Percentiles rank a stretch among this genome's conserved stretches.
These are phyloP conservation scores for Seladonia tumulorum DNA, from an alignment of 2,888 invertebrate genomes.

Conservation along the genomic window DNA sequence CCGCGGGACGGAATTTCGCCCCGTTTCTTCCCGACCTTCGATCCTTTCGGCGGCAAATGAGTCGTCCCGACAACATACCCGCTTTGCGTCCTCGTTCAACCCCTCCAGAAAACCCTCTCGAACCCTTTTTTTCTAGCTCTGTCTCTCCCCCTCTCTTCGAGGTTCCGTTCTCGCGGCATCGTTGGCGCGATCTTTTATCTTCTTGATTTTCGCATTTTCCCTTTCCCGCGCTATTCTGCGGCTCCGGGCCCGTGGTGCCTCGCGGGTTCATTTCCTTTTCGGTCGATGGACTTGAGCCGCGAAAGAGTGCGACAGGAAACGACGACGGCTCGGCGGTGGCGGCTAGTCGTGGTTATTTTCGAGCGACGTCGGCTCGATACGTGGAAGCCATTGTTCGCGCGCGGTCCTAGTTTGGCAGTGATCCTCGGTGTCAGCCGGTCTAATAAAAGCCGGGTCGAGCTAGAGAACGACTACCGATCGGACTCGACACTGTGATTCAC, in stretches of 20 bases:
- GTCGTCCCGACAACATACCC: slow-evolving; percentile 14
- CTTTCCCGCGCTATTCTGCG: slow-evolving; percentile 4
- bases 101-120: background rate
- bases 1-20: background rate
- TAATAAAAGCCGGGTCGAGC: slow-evolving; percentile 76
- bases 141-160: background rate
- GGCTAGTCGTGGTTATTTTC: slow-evolving; percentile 71
- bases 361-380: slow-evolving; percentile 64
- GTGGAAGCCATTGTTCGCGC: slow-evolving; percentile 77
- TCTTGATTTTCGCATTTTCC: background rate
- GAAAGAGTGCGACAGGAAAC: slow-evolving; percentile 66
- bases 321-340: slow-evolving; percentile 27
- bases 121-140: background rate
- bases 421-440: slow-evolving; percentile 76
- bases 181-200: background rate
- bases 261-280: slow-evolving; percentile 41
- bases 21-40: background rate
- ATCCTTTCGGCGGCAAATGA: background rate
- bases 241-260: background rate
- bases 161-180: background rate
- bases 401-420: slow-evolving; percentile 80
- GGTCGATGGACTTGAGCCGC: slow-evolving; percentile 34
- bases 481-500: slow-evolving; percentile 63
- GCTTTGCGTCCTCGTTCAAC: background rate
- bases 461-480: slow-evolving; percentile 69